Conservation (phyloP, 1,140 invertebrate species). For the Telenomus remus region DNA sequence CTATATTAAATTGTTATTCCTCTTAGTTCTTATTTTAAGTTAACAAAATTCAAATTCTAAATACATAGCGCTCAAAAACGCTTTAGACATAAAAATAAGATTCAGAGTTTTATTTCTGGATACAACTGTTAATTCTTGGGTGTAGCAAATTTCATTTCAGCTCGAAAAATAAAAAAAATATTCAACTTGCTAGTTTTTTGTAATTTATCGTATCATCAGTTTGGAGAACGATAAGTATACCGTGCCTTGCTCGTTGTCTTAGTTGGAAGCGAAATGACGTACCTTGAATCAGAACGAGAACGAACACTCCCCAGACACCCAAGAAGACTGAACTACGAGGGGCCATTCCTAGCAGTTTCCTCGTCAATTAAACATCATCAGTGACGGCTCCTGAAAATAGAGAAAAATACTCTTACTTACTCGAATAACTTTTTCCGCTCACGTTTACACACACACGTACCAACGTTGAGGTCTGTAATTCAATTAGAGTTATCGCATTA, state of each 20-base stretch:
- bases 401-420: constrained; percentile 59
- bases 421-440: constrained; percentile 56
- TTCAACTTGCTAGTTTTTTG: constrained; percentile 32
- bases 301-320: constrained; percentile 72
- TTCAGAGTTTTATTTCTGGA: neutral
- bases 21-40: too few relatives aligned
- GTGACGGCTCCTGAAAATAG: constrained; percentile 63
- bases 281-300: constrained; percentile 73
- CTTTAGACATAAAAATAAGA: neutral
- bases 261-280: constrained; percentile 52
- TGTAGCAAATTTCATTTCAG: neutral
- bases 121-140: too few relatives aligned
- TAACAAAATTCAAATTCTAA: neutral
- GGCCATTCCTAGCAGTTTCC: constrained; percentile 71
- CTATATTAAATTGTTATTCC: too few relatives aligned
- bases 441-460: constrained; percentile 48
- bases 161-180: constrained; percentile 17
- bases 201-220: constrained; percentile 49
- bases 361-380: constrained; percentile 73
- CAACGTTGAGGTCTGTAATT: constrained; percentile 37
- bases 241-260: constrained; percentile 37
- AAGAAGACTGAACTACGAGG: constrained; percentile 72
- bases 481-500: constrained; percentile 40
- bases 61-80: neutral
- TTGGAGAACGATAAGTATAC: constrained; percentile 46